Percentiles rank a stretch among this genome's conserved stretches.
phyloP scores from a whole-genome alignment of 2,113 vertebrate genomes.

The Anhinga anhinga region DNA sequence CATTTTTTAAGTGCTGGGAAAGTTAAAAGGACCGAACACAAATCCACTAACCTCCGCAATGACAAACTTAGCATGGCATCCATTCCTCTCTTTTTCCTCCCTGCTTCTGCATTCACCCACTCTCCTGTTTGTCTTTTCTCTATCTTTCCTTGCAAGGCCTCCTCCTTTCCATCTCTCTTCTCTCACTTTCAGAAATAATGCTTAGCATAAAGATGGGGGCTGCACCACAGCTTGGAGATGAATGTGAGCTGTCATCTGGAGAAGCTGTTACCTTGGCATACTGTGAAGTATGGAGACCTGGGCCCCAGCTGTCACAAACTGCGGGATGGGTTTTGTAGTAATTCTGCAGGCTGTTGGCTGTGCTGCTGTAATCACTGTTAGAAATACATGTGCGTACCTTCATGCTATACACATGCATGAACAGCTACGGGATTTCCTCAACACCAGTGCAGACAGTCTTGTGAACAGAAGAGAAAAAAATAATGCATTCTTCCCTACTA shows the following conservation, averaged over 20 bases:
- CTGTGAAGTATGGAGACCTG: not conserved
- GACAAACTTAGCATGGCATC: not conserved
- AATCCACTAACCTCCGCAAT: not conserved
- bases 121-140: slow-evolving; percentile 30
- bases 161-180: slow-evolving; percentile 3
- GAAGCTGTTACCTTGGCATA: not conserved
- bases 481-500: rapidly evolving
- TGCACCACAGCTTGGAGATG: not conserved
- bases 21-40: not conserved
- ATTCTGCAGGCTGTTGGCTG: not conserved
- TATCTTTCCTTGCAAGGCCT: not conserved
- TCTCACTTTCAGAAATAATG: not conserved
- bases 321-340: not conserved
- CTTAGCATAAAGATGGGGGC: not conserved
- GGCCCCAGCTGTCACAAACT: not conserved
- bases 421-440: not conserved
- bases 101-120: not conserved
- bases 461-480: not conserved
- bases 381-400: rapidly evolving
- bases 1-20: not conserved
- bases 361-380: not conserved
- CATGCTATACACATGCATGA: not conserved
- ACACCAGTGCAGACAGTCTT: not conserved
- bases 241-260: not conserved
- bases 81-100: not conserved